Evolutionary conservation across 2,888 invertebrate genomes (phyloP).

Genomic region (Acronicta psi): DNA sequence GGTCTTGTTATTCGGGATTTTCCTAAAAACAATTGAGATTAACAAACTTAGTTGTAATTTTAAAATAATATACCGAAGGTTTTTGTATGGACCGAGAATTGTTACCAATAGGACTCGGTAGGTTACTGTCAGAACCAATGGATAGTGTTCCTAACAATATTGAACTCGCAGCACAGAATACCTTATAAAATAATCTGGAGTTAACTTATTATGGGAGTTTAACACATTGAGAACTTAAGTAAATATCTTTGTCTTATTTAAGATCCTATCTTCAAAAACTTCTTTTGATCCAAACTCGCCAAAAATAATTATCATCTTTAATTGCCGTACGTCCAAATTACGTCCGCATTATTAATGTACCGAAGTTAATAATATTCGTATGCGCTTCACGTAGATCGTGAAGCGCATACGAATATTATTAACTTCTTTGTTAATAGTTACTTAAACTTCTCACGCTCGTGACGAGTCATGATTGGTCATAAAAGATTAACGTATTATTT

Average conservation of each 20-base stretch:
- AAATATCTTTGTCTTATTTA: too few relatives aligned
- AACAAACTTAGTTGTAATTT: too few relatives aligned
- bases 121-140: too few relatives aligned
- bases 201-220: neutral
- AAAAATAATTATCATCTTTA: neutral
- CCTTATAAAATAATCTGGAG: neutral
- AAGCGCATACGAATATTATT: conserved; percentile 1
- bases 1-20: conserved; percentile 18
- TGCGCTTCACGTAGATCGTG: too few relatives aligned
- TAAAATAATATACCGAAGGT: too few relatives aligned
- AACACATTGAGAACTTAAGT: neutral
- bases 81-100: too few relatives aligned
- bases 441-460: conserved; percentile 17
- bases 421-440: conserved; percentile 4
- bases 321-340: neutral
- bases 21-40: too few relatives aligned
- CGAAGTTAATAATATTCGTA: too few relatives aligned
- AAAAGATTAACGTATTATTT: conserved; percentile 28
- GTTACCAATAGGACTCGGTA: too few relatives aligned
- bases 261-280: neutral
- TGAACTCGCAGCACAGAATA: too few relatives aligned
- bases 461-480: conserved; percentile 3
- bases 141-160: too few relatives aligned
- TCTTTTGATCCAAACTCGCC: neutral
- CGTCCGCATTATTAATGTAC: neutral